A percentile compares a stretch with the other conserved stretches of the same genome.
These are phyloP conservation scores for Epistrophe eligans DNA, from an alignment of 2,888 invertebrate genomes.

Conservation along the genomic window DNA sequence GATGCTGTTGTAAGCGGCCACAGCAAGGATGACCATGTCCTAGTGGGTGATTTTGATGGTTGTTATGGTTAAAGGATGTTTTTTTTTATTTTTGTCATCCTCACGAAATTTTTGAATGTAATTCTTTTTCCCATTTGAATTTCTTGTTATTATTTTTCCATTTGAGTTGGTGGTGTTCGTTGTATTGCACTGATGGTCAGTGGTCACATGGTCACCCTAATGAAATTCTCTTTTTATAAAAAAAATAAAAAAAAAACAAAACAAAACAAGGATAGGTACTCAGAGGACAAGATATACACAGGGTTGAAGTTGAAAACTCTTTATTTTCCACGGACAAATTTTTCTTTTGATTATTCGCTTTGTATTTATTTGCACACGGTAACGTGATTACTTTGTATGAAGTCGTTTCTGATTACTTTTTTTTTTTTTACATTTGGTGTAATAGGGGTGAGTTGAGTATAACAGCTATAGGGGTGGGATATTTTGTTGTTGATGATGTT, in stretches of 20 bases:
- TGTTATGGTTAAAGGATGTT: constrained; percentile 36
- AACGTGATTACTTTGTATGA: constrained; percentile 69
- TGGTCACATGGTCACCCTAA: constrained; percentile 68
- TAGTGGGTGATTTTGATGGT: constrained; percentile 43
- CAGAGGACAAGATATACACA: constrained; percentile 22
- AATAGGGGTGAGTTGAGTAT: not conserved
- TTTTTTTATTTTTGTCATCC: constrained; percentile 4
- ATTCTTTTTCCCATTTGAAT: constrained; percentile 43
- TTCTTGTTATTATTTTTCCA: constrained; percentile 63
- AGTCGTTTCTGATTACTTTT: constrained; percentile 34
- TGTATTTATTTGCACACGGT: constrained; percentile 52
- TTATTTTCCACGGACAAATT: constrained; percentile 56
- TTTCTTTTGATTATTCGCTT: constrained; percentile 63
- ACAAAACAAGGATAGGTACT: constrained; percentile 6
- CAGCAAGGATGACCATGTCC: constrained; percentile 49
- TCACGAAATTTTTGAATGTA: constrained; percentile 15
- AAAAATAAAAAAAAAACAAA: constrained; percentile 23
- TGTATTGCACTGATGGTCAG: constrained; percentile 28
- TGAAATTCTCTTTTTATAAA: constrained; percentile 65
- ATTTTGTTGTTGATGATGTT: not conserved
- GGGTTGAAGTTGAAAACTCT: constrained; percentile 35
- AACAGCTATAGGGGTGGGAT: not conserved
- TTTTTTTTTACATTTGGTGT: not conserved
- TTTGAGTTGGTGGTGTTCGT: constrained; percentile 45
- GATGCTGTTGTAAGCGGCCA: constrained; percentile 45